A percentile compares a stretch with the other conserved stretches of the same genome.
These are phyloP conservation scores for Chelidonichthys spinosus DNA, from an alignment of 2,797 vertebrate genomes.

Conservation along the genomic window DNA sequence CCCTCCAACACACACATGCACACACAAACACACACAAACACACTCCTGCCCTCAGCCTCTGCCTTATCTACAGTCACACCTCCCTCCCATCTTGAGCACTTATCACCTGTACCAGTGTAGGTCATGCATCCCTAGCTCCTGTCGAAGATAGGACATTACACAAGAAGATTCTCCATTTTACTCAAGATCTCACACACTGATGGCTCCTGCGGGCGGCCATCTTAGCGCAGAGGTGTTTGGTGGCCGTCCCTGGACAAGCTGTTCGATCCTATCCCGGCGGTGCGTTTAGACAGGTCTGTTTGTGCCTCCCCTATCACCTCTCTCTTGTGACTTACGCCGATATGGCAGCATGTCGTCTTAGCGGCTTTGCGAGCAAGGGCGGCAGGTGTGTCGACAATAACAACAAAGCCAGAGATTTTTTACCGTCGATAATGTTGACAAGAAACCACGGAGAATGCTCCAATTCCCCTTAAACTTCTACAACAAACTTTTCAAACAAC, in stretches of 20 bases:
- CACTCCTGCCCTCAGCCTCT: slow-evolving; percentile 15
- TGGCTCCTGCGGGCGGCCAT: slow-evolving; percentile 56
- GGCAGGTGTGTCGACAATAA: slow-evolving; percentile 32
- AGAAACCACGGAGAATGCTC: slow-evolving; percentile 20
- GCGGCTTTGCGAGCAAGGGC: slow-evolving; percentile 35
- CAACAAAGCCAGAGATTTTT: slow-evolving; percentile 46
- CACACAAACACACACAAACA: no score
- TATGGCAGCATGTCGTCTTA: slow-evolving; percentile 32
- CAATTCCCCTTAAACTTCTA: slow-evolving; percentile 8
- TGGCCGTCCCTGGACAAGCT: slow-evolving; percentile 45
- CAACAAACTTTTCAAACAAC: slow-evolving; percentile 23
- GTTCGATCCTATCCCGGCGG: slow-evolving; percentile 53
- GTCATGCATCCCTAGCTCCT: slow-evolving; percentile 64
- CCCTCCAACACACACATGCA: no score
- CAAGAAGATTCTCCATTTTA: slow-evolving; percentile 58
- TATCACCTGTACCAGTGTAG: slow-evolving; percentile 69
- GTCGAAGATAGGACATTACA: slow-evolving; percentile 71
- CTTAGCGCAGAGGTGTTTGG: slow-evolving; percentile 55
- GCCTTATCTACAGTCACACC: slow-evolving; percentile 71
- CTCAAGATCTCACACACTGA: slow-evolving; percentile 62
- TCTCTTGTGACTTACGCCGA: slow-evolving; percentile 49
- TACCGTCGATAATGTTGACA: slow-evolving; percentile 28
- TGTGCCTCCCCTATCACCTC: slow-evolving; percentile 54
- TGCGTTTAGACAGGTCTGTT: slow-evolving; percentile 63
- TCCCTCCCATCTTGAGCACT: slow-evolving; percentile 65